Base-by-base conservation (phyloP, 2,113 vertebrate species). In the Phocoena phocoena region DNA sequence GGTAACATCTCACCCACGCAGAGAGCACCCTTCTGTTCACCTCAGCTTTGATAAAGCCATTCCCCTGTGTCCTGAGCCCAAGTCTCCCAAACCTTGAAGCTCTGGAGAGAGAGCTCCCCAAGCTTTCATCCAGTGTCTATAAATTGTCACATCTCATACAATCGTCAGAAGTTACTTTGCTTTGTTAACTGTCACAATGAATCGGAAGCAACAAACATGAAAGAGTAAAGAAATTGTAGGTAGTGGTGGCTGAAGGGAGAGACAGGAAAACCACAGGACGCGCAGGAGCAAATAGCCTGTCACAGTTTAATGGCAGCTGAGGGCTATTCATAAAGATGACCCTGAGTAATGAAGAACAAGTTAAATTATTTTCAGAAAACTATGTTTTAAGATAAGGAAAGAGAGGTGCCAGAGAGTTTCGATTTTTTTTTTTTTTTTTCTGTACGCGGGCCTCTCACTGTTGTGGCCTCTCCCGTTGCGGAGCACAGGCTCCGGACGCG, bases 291-390 rank as follows among this genome's bases (percentile, higher is more conserved):
- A 55, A 58, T 13, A 26, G 62, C 8, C 47, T 36, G 18, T 86
- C 74, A 50, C 28, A 62, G 28, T 25, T 81, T 44, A 50, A 28
- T 36, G 67, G 47, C 33, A 8, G 8, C 58, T 17, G 17, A 33
- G 17, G 36, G 6, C 44, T 92, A 0, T 74, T 76, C 92, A 65
- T 80, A 80, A 36, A 80, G 77, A 38, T 26, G 65, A 26, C 23
- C 4, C 2, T 31, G 38, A 65, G 23, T 18, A n/a, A 41, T 25
- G 14, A 70, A 82, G 18, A 77, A 36, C 82, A 93, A 62, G 44
- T 21, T 33, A 63, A 73, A 79, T 88, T 77, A 86, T 74, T 89
- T 96, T 88, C 33, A 85, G 63, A 93, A 80, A 88, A 73, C 17
- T 50, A 53, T 44, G 7, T 68, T 68, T 73, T 88, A 84, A 67